These are phyloP conservation scores for Odontomyia ornata DNA, from an alignment of 2,888 invertebrate species.

Conservation along the genomic window DNA sequence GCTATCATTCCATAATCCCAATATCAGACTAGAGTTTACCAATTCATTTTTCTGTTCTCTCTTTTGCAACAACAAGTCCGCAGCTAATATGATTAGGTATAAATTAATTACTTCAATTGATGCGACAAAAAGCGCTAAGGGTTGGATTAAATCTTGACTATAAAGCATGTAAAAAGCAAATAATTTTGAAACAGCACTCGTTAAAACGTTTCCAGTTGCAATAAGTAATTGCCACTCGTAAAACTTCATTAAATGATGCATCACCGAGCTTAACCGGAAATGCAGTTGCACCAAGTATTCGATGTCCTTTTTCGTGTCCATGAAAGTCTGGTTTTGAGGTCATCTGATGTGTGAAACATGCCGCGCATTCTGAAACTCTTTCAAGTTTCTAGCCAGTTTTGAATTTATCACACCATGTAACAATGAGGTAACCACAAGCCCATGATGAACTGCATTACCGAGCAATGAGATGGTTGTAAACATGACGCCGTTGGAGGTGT, in stretches of 20 bases:
- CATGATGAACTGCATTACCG: neutral
- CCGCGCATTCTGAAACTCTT: neutral
- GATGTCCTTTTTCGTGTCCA: neutral
- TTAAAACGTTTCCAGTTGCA: neutral
- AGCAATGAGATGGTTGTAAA: neutral
- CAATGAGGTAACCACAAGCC: neutral
- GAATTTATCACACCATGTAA: neutral
- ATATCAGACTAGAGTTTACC: too few relatives aligned
- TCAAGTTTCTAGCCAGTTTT: neutral
- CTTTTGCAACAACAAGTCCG: neutral
- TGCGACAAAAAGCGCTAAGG: too few relatives aligned
- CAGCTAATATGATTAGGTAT: neutral
- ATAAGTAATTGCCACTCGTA: conserved; percentile 18
- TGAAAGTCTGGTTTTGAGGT: neutral
- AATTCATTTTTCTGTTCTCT: too few relatives aligned
- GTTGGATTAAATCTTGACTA: neutral
- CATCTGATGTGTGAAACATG: neutral
- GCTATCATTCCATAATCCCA: too few relatives aligned
- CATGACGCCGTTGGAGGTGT: neutral
- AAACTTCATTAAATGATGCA: neutral
- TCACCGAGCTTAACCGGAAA: neutral
- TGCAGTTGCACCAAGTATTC: neutral
- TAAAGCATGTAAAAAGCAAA: neutral
- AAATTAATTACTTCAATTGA: too few relatives aligned
- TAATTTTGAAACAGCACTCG: neutral